Base-by-base conservation (phyloP, 2,888 invertebrate species). In the Drosophila affinis region DNA sequence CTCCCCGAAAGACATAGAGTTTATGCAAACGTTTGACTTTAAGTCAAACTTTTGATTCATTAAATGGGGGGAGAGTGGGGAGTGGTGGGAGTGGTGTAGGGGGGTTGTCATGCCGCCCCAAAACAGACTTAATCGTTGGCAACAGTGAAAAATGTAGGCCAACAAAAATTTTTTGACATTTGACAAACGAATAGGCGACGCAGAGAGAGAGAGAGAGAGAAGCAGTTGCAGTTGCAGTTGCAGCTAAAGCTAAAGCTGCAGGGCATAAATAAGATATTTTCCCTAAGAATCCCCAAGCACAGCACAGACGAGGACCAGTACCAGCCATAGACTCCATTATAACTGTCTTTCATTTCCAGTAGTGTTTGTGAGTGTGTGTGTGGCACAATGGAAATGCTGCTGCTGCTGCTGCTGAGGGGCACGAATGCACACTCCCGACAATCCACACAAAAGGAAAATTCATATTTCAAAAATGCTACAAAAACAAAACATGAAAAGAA, bases 261-360 rank as follows among this genome's bases (percentile, higher is more conserved):
- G 88, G 85, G 81, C 81, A 86, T 86, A 86, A 88, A 88, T 86
- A 88, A 83, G 81, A 83, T 77, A 83, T 79, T 88, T 81, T 88
- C 75, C 79, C 76, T 80, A 67, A 81, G 74, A 79, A 79, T 78
- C 71, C 76, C 65, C 39, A 14, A 39, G 39, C 39, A 14, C 34
- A 39, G 54, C 64, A 52, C 39, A 14, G n/a, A 39, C 39, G 39
- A 39, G 67, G 49, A 54, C 39, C 39, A 14, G 39, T 54, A 45
- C 67, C 49, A 61, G 49, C 49, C 67, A 44, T 27, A 62, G 58
- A 70, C 70, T 70, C 70, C 70, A 62, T 71, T 71, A 71, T 71
- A 70, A 52, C 56, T 70, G 62, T 62, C 70, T 62, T 71, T 71
- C 70, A 56, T 32, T 70, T 52, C 47, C 69, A 70, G 70, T 34